Percentiles rank a stretch among this genome's conserved stretches.
Evolutionary conservation across 2,797 vertebrate species (phyloP).

Genomic region (Rhabdomys pumilio): DNA sequence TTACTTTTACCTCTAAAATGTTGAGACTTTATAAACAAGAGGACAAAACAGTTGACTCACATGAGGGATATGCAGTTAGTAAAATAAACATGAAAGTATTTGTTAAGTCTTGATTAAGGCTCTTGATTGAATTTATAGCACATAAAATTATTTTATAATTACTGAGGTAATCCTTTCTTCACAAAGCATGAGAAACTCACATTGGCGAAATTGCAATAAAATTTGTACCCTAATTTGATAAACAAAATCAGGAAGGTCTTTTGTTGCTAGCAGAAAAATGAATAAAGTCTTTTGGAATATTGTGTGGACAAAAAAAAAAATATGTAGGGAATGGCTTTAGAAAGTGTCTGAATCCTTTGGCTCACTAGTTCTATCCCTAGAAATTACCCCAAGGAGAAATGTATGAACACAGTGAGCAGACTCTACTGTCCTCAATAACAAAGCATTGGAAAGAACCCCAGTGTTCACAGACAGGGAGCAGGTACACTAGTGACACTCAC

Average conservation of each 20-base stretch:
- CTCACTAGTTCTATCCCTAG: neutral
- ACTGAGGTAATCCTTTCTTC: neutral
- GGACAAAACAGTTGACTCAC: constrained; percentile 17
- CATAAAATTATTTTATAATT: constrained; percentile 47
- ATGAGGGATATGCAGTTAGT: constrained; percentile 21
- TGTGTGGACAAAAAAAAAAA: neutral
- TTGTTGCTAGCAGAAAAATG: constrained; percentile 7
- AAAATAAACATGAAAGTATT: constrained; percentile 54
- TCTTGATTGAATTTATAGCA: constrained; percentile 9
- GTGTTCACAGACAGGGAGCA: neutral
- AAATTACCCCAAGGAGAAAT: constrained; percentile 3
- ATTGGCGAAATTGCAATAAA: neutral
- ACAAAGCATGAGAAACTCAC: neutral
- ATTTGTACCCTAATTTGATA: neutral
- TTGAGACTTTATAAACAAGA: constrained; percentile 53
- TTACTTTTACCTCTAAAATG: constrained; percentile 53
- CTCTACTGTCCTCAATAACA: neutral
- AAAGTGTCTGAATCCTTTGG: constrained; percentile 34
- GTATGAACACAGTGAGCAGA: neutral
- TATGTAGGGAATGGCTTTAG: neutral
- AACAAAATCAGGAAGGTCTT: neutral
- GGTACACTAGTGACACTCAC: neutral
- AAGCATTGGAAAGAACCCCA: neutral
- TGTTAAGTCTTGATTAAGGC: neutral
- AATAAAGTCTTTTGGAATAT: neutral